These are phyloP conservation scores for Steinernema khuongi DNA, from an alignment of 1,140 invertebrate genomes.

Conservation along the genomic window DNA sequence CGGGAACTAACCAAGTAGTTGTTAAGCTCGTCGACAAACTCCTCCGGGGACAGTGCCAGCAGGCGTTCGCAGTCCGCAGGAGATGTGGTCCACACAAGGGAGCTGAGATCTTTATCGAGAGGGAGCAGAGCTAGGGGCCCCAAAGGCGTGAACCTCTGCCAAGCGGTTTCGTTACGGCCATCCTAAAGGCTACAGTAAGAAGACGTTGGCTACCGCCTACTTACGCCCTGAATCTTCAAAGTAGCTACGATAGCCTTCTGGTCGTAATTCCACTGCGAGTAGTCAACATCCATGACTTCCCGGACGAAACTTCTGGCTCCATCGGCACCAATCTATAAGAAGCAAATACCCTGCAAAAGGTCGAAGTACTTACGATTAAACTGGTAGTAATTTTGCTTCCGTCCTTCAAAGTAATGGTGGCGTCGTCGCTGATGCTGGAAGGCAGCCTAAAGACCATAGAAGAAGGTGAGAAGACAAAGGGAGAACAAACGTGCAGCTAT, in stretches of 20 bases:
- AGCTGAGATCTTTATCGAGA: constrained; percentile 71
- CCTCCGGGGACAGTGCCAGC: constrained; percentile 68
- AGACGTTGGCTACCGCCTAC: neutral
- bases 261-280: constrained; percentile 75
- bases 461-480: neutral
- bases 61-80: constrained; percentile 70
- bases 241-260: constrained; percentile 68
- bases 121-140: constrained; percentile 87
- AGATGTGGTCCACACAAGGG: constrained; percentile 83
- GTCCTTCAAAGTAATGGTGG: constrained; percentile 59
- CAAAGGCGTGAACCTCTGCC: constrained; percentile 85
- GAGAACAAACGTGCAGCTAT: constrained; percentile 37
- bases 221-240: constrained; percentile 25
- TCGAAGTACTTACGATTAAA: constrained; percentile 61
- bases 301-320: constrained; percentile 80
- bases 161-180: constrained; percentile 75
- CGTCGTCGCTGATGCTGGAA: constrained; percentile 46
- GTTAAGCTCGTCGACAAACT: constrained; percentile 84
- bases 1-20: constrained; percentile 69
- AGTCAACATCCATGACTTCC: constrained; percentile 72
- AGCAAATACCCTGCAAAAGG: constrained; percentile 21
- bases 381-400: constrained; percentile 60
- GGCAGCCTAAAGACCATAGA: constrained; percentile 41
- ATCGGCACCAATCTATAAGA: constrained; percentile 77
- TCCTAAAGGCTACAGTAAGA: constrained; percentile 62